Base-by-base conservation (phyloP, 2,888 invertebrate species). In the Dorcus hopei region DNA sequence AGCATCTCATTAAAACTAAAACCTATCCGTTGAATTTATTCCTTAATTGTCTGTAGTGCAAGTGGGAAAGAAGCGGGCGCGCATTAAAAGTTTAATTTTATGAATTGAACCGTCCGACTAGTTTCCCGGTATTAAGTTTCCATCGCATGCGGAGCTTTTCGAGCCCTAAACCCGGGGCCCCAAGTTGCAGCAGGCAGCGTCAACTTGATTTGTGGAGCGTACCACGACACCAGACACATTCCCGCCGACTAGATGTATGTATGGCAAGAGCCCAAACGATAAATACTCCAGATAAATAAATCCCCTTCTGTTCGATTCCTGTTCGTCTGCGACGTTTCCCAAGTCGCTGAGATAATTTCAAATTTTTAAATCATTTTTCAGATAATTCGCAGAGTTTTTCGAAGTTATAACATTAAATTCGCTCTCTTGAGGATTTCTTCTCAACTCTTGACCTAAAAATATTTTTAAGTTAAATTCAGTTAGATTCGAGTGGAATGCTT, bases 11-110 rank as follows among this genome's bases (percentile, higher is more conserved):
- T 45, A 45, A 45, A 45, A 19, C 19, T 19, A 45, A 45, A 45
- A 45, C 26, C 45, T 23, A 45, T 45, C 23, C 45, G 45, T 11
- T 16, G 16, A 45, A 45, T 45, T 45, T 45, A 45, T 45, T 45
- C 23, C 45, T 16, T 45, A 45, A 45, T 11, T 45, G 45, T 11
- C 45, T 45, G n/a, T 16, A 11, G n/a, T 23, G 45, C n/a, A 38
- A 49, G 49, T 33, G 14, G n/a, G n/a, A 19, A 49, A 49, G 49
- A 49, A 49, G 33, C 14, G 9, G 23, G 49, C 49, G 11, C 49
- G 38, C 38, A 49, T 49, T 49, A 49, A 49, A 49, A 49, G 49
- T 49, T 49, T 49, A 49, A 49, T 49, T 49, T 49, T 49, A 49
- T 49, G 49, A 49, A 49, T 49, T 49, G 49, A 38, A 49, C 38